Conservation (phyloP, 2,797 vertebrate genomes). For the Steatocranus sp. region DNA sequence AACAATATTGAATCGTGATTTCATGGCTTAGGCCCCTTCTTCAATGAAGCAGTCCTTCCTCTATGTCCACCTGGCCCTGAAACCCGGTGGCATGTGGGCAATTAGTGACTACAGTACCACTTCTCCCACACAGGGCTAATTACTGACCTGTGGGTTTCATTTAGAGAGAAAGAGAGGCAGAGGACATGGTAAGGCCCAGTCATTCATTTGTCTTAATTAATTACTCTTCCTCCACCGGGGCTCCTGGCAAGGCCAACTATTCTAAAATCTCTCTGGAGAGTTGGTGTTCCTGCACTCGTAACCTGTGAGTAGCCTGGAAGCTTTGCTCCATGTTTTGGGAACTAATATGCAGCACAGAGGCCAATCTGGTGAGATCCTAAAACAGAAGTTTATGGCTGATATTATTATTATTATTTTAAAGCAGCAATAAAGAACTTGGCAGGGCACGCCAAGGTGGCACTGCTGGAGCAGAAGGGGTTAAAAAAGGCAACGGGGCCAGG, state of each 20-base stretch:
- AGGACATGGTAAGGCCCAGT: slow-evolving; percentile 50
- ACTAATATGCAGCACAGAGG: not conserved
- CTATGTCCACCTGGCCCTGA: slow-evolving; percentile 42
- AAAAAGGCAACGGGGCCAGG: slow-evolving; percentile 50
- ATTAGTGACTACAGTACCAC: slow-evolving; percentile 55
- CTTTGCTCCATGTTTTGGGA: slow-evolving; percentile 3
- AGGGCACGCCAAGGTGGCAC: not conserved
- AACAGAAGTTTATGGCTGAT: not conserved
- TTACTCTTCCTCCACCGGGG: slow-evolving; percentile 59
- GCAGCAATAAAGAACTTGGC: not conserved
- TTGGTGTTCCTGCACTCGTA: slow-evolving; percentile 22
- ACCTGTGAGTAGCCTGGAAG: slow-evolving; percentile 49
- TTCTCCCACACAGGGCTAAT: slow-evolving; percentile 71
- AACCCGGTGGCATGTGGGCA: slow-evolving; percentile 55
- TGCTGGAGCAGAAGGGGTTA: slow-evolving; percentile 54
- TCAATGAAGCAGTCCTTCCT: not conserved
- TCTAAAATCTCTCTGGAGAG: slow-evolving; percentile 58
- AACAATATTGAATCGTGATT: not conserved
- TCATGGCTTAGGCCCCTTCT: not conserved
- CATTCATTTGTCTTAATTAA: slow-evolving; percentile 77
- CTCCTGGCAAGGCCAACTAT: slow-evolving; percentile 63
- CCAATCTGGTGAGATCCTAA: not conserved
- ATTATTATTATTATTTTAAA: not conserved
- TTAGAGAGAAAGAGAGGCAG: slow-evolving; percentile 49
- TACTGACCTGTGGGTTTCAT: slow-evolving; percentile 76